Evolutionary conservation across 2,113 vertebrate genomes (phyloP).

Genomic region (Carettochelys insculpta): DNA sequence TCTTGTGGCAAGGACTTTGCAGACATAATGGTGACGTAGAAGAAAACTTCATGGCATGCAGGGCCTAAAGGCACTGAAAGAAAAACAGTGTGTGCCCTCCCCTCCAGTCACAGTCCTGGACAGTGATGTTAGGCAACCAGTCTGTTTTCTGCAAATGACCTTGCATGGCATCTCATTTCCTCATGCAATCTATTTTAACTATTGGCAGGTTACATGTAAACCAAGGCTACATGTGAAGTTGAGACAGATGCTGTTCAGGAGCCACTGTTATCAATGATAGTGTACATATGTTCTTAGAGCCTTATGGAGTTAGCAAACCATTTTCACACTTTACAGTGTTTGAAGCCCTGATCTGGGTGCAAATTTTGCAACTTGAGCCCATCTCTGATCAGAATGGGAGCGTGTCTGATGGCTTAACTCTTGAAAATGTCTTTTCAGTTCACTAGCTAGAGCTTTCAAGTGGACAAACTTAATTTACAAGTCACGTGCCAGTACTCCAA

Average conservation of each 20-base stretch:
- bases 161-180: background rate
- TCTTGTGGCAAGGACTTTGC: fast-evolving
- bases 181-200: background rate
- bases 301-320: background rate
- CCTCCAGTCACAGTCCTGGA: background rate
- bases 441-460: background rate
- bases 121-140: background rate
- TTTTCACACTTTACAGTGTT: background rate
- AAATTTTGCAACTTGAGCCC: background rate
- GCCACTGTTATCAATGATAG: background rate
- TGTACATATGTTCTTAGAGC: background rate
- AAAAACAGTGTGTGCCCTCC: background rate
- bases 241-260: background rate
- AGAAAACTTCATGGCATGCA: background rate
- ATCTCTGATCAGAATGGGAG: background rate
- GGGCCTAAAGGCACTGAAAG: background rate
- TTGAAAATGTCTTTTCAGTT: background rate
- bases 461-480: background rate
- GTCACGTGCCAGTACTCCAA: background rate
- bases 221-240: background rate
- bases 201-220: background rate
- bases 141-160: background rate
- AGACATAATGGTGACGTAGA: background rate
- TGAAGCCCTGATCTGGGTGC: background rate
- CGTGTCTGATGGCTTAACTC: background rate